Evolutionary conservation across 2,113 vertebrate species (phyloP).

Genomic region (Shinisaurus crocodilurus): DNA sequence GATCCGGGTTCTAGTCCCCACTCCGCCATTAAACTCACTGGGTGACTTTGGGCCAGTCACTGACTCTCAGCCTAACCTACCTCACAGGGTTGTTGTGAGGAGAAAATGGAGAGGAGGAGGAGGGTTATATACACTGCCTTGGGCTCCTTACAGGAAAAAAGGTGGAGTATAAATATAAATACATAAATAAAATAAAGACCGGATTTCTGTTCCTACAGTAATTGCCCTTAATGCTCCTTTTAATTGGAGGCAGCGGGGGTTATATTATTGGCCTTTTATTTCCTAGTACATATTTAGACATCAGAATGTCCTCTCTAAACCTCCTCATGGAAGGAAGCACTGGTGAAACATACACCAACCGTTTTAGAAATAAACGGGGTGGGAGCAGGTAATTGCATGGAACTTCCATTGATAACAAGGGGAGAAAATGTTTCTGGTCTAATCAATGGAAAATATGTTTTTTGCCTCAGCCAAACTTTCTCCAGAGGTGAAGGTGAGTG

Average conservation of each 20-base stretch:
- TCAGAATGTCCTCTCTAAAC: slow-evolving; percentile 31
- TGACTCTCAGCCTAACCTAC: too few species aligned
- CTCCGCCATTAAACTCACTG: too few species aligned
- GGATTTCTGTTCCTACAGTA: slow-evolving; percentile 52
- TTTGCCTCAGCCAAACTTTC: background rate
- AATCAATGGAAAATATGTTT: background rate
- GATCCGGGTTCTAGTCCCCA: too few species aligned
- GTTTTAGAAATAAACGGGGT: background rate
- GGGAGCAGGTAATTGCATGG: background rate
- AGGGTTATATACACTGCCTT: too few species aligned
- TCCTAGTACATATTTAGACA: slow-evolving; percentile 19
- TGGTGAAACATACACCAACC: background rate
- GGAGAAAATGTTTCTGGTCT: background rate
- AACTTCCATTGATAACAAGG: background rate
- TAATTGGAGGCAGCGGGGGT: slow-evolving; percentile 66
- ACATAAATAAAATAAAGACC: too few species aligned
- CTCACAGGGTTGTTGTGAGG: too few species aligned
- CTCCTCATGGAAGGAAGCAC: slow-evolving; percentile 15
- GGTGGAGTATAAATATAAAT: too few species aligned
- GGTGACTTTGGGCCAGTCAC: too few species aligned
- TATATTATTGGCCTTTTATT: slow-evolving; percentile 4
- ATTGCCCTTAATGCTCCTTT: slow-evolving; percentile 65
- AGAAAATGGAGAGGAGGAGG: too few species aligned
- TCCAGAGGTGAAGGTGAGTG: background rate
- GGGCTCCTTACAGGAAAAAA: too few species aligned